These are phyloP conservation scores for Hirundo rustica DNA, from an alignment of 2,797 vertebrate species.

Conservation along the genomic window DNA sequence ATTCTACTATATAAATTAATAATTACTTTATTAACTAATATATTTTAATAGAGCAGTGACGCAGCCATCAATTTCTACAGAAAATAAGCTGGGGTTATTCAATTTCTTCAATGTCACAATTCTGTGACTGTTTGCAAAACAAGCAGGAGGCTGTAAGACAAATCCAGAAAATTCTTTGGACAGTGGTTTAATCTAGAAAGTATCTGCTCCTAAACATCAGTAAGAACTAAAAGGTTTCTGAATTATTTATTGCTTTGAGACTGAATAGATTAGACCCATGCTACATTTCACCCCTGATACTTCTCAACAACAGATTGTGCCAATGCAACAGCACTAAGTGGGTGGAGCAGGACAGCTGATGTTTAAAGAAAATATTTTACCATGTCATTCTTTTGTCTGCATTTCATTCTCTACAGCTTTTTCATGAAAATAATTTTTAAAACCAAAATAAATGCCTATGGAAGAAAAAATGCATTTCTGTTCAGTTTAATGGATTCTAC, in stretches of 20 bases:
- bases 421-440: background rate
- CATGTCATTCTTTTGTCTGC: background rate
- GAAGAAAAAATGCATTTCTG: background rate
- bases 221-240: slow-evolving; percentile 4
- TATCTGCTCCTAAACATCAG: background rate
- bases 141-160: background rate
- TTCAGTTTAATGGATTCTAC: background rate
- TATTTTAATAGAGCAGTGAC: background rate
- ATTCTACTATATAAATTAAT: background rate
- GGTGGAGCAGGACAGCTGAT: background rate
- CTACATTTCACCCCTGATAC: background rate
- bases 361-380: background rate
- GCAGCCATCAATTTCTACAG: background rate
- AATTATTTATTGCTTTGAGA: slow-evolving; percentile 47
- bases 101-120: background rate
- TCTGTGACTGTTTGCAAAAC: background rate
- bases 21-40: background rate
- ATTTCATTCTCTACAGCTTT: background rate
- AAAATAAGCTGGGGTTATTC: background rate
- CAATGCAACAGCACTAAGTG: background rate
- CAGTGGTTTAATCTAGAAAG: background rate
- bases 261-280: background rate
- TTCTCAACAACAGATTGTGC: background rate
- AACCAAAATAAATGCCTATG: background rate
- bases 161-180: background rate